A percentile compares a stretch with the other conserved stretches of the same genome.
These are phyloP conservation scores for Mythimna loreyi DNA, from an alignment of 2,888 invertebrate genomes.

Conservation along the genomic window DNA sequence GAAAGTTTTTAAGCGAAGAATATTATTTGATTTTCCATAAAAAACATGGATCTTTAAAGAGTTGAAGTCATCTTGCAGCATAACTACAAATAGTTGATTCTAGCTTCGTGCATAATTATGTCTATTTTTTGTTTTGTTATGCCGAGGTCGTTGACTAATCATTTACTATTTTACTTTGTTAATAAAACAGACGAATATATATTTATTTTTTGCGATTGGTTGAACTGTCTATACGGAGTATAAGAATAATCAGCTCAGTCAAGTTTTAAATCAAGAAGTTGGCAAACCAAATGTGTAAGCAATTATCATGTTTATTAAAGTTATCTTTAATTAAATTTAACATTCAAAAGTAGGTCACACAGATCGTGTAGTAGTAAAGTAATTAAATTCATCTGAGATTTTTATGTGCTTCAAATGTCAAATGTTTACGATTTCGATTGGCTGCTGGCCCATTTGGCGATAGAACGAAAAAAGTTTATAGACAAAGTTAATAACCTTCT, in stretches of 20 bases:
- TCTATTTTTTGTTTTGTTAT: slow-evolving; percentile 20
- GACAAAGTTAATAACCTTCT: slow-evolving; percentile 8
- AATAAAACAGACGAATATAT: neutral
- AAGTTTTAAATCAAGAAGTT: slow-evolving; percentile 7
- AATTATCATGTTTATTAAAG: slow-evolving; percentile 25
- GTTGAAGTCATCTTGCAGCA: neutral
- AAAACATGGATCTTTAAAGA: neutral
- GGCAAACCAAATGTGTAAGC: slow-evolving; percentile 3
- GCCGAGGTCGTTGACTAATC: slow-evolving; percentile 37
- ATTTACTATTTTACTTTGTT: slow-evolving; percentile 3
- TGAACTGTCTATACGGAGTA: neutral
- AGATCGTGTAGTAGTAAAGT: slow-evolving; percentile 31
- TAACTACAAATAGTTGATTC: neutral
- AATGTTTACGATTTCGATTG: slow-evolving; percentile 27
- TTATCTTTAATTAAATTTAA: slow-evolving; percentile 43
- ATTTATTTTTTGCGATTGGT: too few relatives aligned
- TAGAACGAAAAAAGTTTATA: slow-evolving; percentile 6
- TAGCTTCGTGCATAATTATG: slow-evolving; percentile 15
- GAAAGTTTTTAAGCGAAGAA: neutral
- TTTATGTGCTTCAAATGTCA: slow-evolving; percentile 48
- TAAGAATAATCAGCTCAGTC: neutral
- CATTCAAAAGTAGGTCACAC: slow-evolving; percentile 53
- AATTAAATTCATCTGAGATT: slow-evolving; percentile 44
- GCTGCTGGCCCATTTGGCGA: neutral
- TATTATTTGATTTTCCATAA: too few relatives aligned